Evolutionary conservation across 2,888 invertebrate species (phyloP).

Genomic region (Linyphia triangularis): DNA sequence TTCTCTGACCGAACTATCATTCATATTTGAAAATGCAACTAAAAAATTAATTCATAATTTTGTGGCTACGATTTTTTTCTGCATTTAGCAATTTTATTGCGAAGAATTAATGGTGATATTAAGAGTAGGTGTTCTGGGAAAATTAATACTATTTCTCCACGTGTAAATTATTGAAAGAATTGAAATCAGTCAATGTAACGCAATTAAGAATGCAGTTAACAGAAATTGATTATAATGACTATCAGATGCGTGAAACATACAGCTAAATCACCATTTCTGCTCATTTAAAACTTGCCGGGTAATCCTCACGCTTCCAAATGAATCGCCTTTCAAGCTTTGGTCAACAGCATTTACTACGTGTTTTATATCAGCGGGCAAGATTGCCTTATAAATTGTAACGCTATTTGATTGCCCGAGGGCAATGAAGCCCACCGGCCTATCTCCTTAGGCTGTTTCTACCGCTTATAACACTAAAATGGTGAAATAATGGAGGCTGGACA

Average conservation of each 20-base stretch:
- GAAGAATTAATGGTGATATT: too few species aligned
- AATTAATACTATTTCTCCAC: too few species aligned
- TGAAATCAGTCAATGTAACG: too few species aligned
- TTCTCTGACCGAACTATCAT: too few species aligned
- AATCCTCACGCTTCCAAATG: background rate
- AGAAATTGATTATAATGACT: background rate
- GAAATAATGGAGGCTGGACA: slow-evolving; percentile 40
- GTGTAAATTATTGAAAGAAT: background rate
- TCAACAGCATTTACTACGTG: slow-evolving; percentile 3
- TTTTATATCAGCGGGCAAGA: slow-evolving; percentile 14
- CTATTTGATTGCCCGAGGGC: slow-evolving; percentile 38
- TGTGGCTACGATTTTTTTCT: too few species aligned
- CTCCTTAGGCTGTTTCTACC: slow-evolving; percentile 33
- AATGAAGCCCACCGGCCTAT: slow-evolving; percentile 24
- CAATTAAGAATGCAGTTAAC: too few species aligned
- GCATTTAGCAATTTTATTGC: too few species aligned
- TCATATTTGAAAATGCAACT: too few species aligned
- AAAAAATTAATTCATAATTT: too few species aligned
- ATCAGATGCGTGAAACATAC: background rate
- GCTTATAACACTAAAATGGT: slow-evolving; percentile 47
- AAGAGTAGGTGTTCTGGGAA: too few species aligned
- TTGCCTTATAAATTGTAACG: slow-evolving; percentile 30
- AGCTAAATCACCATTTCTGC: background rate
- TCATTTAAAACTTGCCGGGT: background rate
- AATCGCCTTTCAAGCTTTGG: background rate